A percentile compares a stretch with the other conserved stretches of the same genome.
Evolutionary conservation across 2,888 invertebrate species (phyloP).

Genomic region (Gymnoscelis rufifasciata): DNA sequence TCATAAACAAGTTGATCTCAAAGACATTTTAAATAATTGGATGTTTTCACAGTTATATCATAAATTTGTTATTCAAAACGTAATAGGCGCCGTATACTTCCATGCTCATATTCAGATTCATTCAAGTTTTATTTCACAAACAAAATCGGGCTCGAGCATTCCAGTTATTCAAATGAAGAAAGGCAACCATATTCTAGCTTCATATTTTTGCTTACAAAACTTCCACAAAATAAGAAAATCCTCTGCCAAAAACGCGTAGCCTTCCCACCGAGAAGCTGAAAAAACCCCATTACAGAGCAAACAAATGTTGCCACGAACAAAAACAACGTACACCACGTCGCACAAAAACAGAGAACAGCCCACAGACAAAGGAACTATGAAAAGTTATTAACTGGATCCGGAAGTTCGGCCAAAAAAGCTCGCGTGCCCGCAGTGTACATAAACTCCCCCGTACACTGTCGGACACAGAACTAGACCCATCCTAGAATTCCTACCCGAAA

Average conservation of each 20-base stretch:
- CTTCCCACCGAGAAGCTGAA: conserved; percentile 9
- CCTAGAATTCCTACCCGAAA: not conserved
- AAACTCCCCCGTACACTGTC: conserved; percentile 18
- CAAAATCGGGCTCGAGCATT: too few species aligned
- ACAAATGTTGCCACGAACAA: conserved; percentile 19
- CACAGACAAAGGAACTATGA: conserved; percentile 33
- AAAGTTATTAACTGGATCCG: conserved; percentile 39
- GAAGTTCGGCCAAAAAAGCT: conserved; percentile 39
- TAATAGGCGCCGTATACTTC: too few species aligned
- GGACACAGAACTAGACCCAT: not conserved
- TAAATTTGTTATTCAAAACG: too few species aligned
- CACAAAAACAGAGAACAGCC: conserved; percentile 31
- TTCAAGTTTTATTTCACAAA: too few species aligned
- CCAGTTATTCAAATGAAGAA: too few species aligned
- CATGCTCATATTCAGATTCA: too few species aligned
- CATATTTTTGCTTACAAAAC: not conserved
- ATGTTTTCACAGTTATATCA: too few species aligned
- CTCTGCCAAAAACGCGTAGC: not conserved
- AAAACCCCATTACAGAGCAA: conserved; percentile 16
- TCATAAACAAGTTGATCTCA: too few species aligned
- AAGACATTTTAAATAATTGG: too few species aligned
- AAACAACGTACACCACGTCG: conserved; percentile 25
- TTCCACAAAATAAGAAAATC: conserved; percentile 1
- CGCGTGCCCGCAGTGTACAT: conserved; percentile 32
- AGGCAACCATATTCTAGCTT: too few species aligned